Evolutionary conservation across 2,113 vertebrate genomes (phyloP).

Genomic region (Hemiprocne comata): DNA sequence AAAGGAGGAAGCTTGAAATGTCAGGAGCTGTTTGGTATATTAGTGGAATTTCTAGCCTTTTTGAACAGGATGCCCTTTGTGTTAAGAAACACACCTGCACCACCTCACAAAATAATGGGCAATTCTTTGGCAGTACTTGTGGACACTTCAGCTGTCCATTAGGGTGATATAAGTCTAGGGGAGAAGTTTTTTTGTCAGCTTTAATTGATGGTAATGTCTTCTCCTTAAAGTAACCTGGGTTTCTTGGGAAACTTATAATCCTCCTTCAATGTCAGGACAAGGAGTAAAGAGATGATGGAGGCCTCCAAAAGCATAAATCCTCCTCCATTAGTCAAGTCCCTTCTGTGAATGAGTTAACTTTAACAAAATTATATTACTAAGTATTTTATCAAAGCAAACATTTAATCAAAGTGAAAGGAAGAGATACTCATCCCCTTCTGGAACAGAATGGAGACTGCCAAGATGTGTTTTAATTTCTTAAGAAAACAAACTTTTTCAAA

Average conservation of each 20-base stretch:
- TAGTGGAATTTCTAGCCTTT: not conserved
- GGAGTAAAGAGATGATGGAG: conserved; percentile 12
- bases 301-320: conserved; percentile 1
- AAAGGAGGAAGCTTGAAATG: not conserved
- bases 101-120: conserved; percentile 8
- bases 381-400: conserved; percentile 60
- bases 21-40: not conserved
- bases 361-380: conserved; percentile 17
- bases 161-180: conserved; percentile 15
- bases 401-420: conserved; percentile 70
- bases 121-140: conserved; percentile 21
- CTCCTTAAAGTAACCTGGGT: not conserved
- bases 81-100: conserved; percentile 40
- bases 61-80: conserved; percentile 15
- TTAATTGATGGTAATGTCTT: not conserved
- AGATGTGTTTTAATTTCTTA: conserved; percentile 67
- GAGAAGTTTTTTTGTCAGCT: not conserved
- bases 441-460: conserved; percentile 63
- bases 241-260: not conserved
- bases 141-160: conserved; percentile 19
- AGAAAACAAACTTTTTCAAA: conserved; percentile 69
- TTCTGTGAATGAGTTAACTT: conserved; percentile 47
- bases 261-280: not conserved
- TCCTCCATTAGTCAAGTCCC: conserved; percentile 32
- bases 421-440: conserved; percentile 52